A percentile compares a stretch with the other conserved stretches of the same genome.
phyloP scores from a whole-genome alignment of 2,888 invertebrate species.

The Euclidia mi region DNA sequence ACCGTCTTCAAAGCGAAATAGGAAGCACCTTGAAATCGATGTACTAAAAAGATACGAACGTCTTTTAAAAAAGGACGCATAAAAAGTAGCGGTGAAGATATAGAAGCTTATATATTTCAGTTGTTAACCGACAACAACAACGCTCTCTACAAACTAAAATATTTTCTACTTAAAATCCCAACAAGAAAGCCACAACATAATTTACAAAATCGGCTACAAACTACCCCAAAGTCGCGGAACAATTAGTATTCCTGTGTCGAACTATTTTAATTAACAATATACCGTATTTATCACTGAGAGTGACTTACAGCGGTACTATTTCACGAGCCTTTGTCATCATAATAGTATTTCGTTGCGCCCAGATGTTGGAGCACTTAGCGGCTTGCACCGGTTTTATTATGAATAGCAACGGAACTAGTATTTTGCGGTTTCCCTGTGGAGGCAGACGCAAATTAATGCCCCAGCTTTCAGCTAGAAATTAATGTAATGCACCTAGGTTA shows the following conservation, averaged over 20 bases:
- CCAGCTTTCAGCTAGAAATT: conserved; percentile 87
- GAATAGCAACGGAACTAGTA: conserved; percentile 89
- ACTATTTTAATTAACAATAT: conserved; percentile 45
- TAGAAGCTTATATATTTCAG: no score
- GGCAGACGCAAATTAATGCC: conserved; percentile 88
- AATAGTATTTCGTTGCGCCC: conserved; percentile 83
- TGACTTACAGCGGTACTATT: conserved; percentile 55
- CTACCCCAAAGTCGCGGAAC: conserved; percentile 15
- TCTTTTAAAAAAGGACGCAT: no score
- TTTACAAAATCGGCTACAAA: conserved; percentile 7
- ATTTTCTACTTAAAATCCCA: not conserved
- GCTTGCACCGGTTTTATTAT: conserved; percentile 87
- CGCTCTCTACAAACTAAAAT: not conserved
- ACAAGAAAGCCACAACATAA: not conserved
- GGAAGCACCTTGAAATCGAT: not conserved
- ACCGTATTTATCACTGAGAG: conserved; percentile 42
- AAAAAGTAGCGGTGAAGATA: no score
- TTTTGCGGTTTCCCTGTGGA: conserved; percentile 86
- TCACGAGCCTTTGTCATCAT: conserved; percentile 77
- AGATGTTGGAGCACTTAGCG: conserved; percentile 88
- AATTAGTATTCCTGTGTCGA: conserved; percentile 38
- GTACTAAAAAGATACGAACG: not conserved
- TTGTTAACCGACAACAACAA: no score
- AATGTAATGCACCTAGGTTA: conserved; percentile 89
- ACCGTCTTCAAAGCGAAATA: not conserved